These are phyloP conservation scores for Anagrus nilaparvatae DNA, from an alignment of 1,140 invertebrate species.

Conservation along the genomic window DNA sequence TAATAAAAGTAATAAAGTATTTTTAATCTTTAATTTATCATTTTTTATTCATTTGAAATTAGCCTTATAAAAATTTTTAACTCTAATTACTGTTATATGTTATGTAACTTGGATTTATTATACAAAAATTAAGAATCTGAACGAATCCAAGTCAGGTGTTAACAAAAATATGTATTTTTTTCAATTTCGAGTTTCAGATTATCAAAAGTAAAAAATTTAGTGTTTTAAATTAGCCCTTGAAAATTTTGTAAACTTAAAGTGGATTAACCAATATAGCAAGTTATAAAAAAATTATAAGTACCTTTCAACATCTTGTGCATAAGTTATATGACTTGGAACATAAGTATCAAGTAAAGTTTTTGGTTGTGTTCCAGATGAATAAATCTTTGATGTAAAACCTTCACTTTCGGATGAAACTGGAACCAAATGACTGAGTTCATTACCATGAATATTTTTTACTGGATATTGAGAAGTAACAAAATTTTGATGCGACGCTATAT, in stretches of 20 bases:
- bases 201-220: too few relatives aligned
- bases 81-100: too few relatives aligned
- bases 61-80: slow-evolving; percentile 3
- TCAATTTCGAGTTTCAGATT: too few relatives aligned
- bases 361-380: slow-evolving; percentile 20
- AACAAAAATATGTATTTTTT: too few relatives aligned
- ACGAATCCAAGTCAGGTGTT: too few relatives aligned
- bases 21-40: too few relatives aligned
- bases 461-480: slow-evolving; percentile 24
- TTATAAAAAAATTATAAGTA: slow-evolving; percentile 19
- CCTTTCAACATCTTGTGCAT: slow-evolving; percentile 34
- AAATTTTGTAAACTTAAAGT: too few relatives aligned
- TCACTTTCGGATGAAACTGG: slow-evolving; percentile 23
- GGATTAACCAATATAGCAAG: too few relatives aligned
- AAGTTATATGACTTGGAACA: slow-evolving; percentile 34
- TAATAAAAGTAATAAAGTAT: slow-evolving; percentile 18
- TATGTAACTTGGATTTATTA: too few relatives aligned
- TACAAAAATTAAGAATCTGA: too few relatives aligned
- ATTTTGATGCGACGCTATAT: not conserved
- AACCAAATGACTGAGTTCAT: slow-evolving; percentile 17
- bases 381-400: slow-evolving; percentile 18
- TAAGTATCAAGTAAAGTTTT: slow-evolving; percentile 37
- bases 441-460: slow-evolving; percentile 26
- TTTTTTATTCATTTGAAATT: too few relatives aligned
- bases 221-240: too few relatives aligned